Base-by-base conservation (phyloP, 1,140 invertebrate genomes). In the Solen grandis region DNA sequence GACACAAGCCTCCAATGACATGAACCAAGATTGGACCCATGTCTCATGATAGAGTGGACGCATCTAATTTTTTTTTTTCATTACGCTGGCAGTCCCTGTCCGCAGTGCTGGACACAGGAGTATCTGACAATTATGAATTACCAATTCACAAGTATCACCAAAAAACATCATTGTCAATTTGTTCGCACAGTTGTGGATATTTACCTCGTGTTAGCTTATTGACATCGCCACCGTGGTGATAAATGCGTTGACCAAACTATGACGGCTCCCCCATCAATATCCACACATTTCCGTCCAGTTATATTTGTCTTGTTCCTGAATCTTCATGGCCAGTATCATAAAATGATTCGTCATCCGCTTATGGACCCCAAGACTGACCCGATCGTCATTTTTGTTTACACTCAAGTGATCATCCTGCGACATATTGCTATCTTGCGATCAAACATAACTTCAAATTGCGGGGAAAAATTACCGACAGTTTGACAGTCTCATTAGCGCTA, bases 221-320 rank as follows among this genome's bases (percentile, higher is more conserved):
- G 75, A 66, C 65, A 69, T 36, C 36, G 2, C 33, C 22, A 3
- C 25, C 19, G 13, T n/a, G 22, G 52, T 78, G 75, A 78, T 78
- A 69, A 69, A 78, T 78, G 75, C 54, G 33, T 66, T 59, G 75
- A 66, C 75, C 75, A 78, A 54, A 55, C 38, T 54, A 59, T 78
- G 75, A 78, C 75, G 63, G 63, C 75, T 66, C 25, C 46, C 46
- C 38, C 75, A 78, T 78, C 75, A 78, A 78, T 78, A 50, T 68
- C 38, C 54, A 8, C 2, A 60, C 41, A 31, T 69, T 31, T 41
- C 50, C 52, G 75, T 68, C 75, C 65, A 78, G 69, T 78, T 78
- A 78, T 78, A 78, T 78, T 78, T 78, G 75, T 78, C 75, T 78
- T 78, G 65, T 69, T 57, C 75, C 75, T 38, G 22, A 3, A 59